Evolutionary conservation across 2,888 invertebrate genomes (phyloP), one percentile per base, ranked within the genome.

Genomic region (Syrphus vitripennis): DNA sequence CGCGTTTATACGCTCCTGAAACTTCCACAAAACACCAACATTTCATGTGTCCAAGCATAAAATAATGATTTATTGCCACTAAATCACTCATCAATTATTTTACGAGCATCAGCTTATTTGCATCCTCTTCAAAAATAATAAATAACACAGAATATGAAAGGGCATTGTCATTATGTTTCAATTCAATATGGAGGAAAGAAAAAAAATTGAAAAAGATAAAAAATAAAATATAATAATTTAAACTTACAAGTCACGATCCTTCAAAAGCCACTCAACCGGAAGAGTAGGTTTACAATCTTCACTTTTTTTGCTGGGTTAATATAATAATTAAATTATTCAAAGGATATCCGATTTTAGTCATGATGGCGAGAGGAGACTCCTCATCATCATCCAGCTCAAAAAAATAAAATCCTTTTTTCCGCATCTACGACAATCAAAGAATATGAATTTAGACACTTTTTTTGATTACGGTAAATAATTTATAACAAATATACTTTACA

Each of bases 381-480:
- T n/a, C n/a, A n/a, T n/a, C n/a, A n/a, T n/a, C n/a, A n/a, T n/a
- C 19, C 16, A 19, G 5, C 19, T 1, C 26, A 24, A 29, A 63
- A 34, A 69, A 40, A 24, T 37, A 31, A 63, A 29, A 53, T 7
- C 72, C 37, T 45, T 76, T 80, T 61, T 65, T 72, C 37, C 42
- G 37, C 71, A 69, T 77, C 50, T 50, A 29, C 77, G 29, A 61
- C 12, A 61, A 67, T 50, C 67, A 69, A 29, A 67, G 74, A 77
- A 78, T 83, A 83, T 78, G 72, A 83, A 74, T 83, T 83, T 83
- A 83, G 83, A 63, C 69, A 83, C 72, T 78, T 78, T 78, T 78
- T 83, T 78, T 83, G 83, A 83, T 83, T 72, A 67, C 67, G 72
- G 78, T 83, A 78, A 83, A 83, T 83, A 83, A 83, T 83, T 83